Evolutionary conservation across 37 sponge, comb jelly and placozoan species (phyloP), one percentile per base, ranked within the genome.

Genomic region (Corticium candelabrum): DNA sequence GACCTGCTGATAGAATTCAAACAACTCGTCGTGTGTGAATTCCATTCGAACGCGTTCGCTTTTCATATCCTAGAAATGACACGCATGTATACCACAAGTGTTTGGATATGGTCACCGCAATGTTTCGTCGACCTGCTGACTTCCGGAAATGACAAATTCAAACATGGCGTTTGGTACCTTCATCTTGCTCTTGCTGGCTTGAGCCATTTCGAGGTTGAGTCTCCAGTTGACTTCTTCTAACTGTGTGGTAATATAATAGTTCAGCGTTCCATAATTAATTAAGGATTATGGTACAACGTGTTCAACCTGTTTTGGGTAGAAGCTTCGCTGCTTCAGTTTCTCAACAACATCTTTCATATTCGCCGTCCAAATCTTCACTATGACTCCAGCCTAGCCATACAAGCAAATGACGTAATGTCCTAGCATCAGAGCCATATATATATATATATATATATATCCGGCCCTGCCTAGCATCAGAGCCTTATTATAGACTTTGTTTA

Each of bases 1-100:
- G 74, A 92, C 93, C 83, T 92, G 82, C 0, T 76, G 33, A 74
- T 91, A 94, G 38, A 94, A 91, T 7, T 84, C 40, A 76, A 74
- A 94, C 41, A 94, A 79, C 76, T 94, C 96, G n/a, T 84, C 87
- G 73, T 91, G 96, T 34, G 89, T 83, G 68, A 94, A 94, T 35
- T 94, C 96, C 36, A 89, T 57, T 33, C 68, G 68, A 4, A 93
- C 37, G 37, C 83, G 86, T 5, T 93, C 93, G 34, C 33, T 2
- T 32, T 21, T 32, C 1, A 79, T 3, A 74, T 3, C 67, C 31
- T 1, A 30, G 2, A n/a, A 41, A 71, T 40, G 74, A 57, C 77
- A 41, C 83, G 27, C n/a, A 37, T 11, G 30, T 81, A 15, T 40
- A 33, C 27, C 38, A 33, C 29, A 70, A 70, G 73, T 0, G 74